Evolutionary conservation across 2,888 invertebrate species (phyloP).

Genomic region (Steromphala cineraria): DNA sequence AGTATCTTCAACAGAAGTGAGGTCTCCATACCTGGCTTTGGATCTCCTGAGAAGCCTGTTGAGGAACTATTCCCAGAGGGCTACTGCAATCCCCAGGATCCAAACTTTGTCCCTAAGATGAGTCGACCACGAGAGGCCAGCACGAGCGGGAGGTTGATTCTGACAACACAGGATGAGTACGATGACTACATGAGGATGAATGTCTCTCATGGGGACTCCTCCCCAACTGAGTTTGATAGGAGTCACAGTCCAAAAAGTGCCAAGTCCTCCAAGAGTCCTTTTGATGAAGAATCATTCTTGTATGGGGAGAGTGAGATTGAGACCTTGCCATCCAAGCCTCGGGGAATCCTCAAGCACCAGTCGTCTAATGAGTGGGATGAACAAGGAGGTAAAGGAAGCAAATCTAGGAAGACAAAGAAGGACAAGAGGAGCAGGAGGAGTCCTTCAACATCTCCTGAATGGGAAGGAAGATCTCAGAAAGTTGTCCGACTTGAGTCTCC

Average conservation of each 20-base stretch:
- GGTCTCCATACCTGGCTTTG: neutral
- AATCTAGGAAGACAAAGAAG: neutral
- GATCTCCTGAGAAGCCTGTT: neutral
- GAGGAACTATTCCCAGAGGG: neutral
- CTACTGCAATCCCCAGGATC: constrained; percentile 9
- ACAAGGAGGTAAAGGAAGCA: neutral
- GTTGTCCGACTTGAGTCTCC: neutral
- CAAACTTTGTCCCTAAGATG: neutral
- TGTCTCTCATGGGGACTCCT: neutral
- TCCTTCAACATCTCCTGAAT: neutral
- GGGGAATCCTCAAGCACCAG: neutral
- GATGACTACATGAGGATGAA: neutral
- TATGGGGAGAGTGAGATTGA: constrained; percentile 20
- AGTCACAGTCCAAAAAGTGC: constrained; percentile 7
- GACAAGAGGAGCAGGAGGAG: neutral
- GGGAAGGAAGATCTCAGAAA: neutral
- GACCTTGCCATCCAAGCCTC: neutral
- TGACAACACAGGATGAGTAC: neutral
- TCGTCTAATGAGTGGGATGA: neutral
- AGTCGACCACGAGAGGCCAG: neutral
- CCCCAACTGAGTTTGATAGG: neutral
- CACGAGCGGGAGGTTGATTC: neutral
- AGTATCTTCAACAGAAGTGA: neutral
- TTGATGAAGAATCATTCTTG: constrained; percentile 21
- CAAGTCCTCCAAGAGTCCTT: constrained; percentile 12